Conservation (phyloP, 2,888 invertebrate genomes). For the Apantesis nais region DNA sequence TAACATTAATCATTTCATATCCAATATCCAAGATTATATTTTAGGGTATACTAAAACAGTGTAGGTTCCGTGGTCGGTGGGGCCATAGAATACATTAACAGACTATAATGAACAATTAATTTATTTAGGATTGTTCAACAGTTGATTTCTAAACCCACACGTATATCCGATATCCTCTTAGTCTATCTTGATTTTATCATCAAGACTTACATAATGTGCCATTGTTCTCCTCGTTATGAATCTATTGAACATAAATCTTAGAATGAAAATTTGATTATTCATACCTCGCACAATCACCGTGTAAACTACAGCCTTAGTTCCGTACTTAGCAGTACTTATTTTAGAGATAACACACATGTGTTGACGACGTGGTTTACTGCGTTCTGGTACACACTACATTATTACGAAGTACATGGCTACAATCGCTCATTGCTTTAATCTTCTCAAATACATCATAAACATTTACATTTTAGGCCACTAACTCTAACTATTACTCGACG, state of each 20-base stretch:
- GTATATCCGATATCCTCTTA: not conserved
- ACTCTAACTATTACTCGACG: too few species aligned
- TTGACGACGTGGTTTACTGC: not conserved
- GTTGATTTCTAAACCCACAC: not conserved
- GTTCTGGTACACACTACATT: not conserved
- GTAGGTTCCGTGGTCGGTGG: too few species aligned
- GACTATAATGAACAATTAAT: too few species aligned
- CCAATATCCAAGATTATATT: not conserved
- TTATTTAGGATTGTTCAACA: not conserved
- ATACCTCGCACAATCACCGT: too few species aligned
- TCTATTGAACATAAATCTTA: not conserved
- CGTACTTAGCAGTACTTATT: not conserved
- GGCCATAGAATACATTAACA: too few species aligned
- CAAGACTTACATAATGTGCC: slow-evolving; percentile 3
- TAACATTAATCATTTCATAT: not conserved
- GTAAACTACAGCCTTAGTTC: too few species aligned
- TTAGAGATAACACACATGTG: too few species aligned
- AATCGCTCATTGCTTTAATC: not conserved
- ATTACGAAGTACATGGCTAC: not conserved
- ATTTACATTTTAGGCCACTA: too few species aligned
- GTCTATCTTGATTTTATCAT: not conserved
- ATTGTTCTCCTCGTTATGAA: slow-evolving; percentile 8
- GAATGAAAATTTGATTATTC: not conserved
- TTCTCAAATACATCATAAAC: too few species aligned
- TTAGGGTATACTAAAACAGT: not conserved